Percentiles rank a stretch among this genome's conserved stretches.
Conservation (phyloP, 2,113 vertebrate species). For the Scolopax mira region DNA sequence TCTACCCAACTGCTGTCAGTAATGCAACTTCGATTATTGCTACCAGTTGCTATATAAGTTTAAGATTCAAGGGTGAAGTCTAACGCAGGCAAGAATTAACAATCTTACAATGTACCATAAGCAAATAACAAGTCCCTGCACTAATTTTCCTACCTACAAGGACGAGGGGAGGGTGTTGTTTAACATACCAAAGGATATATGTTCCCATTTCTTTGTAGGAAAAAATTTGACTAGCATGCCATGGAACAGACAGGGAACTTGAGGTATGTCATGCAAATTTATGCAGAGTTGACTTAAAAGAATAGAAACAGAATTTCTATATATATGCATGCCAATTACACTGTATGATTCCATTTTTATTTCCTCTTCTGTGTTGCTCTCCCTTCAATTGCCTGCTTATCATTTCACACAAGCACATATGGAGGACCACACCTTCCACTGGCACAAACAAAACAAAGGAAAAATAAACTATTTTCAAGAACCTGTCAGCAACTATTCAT, state of each 20-base stretch:
- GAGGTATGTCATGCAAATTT: constrained; percentile 47
- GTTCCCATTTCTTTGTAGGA: constrained; percentile 8
- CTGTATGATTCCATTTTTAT: constrained; percentile 34
- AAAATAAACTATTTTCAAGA: constrained; percentile 14
- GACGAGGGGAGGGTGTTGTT: not conserved
- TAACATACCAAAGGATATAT: not conserved
- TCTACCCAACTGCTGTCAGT: not conserved
- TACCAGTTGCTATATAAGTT: not conserved
- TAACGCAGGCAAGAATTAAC: not conserved
- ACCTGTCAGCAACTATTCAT: not conserved
- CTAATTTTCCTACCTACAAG: not conserved
- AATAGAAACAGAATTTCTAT: constrained; percentile 54
- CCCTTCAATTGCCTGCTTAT: constrained; percentile 15
- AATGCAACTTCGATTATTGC: not conserved
- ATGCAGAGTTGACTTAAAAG: constrained; percentile 42
- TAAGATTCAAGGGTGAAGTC: not conserved
- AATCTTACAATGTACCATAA: not conserved
- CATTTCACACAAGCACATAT: constrained; percentile 36
- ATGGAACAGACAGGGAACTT: constrained; percentile 20
- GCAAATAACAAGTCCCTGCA: not conserved
- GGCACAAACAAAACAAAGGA: constrained; percentile 31
- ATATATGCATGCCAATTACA: constrained; percentile 38
- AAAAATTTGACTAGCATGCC: constrained; percentile 3
- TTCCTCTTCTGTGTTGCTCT: constrained; percentile 9
- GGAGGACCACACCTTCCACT: constrained; percentile 23